Percentiles rank a stretch among this genome's conserved stretches.
These are phyloP conservation scores for Camponotus floridanus DNA, from an alignment of 1,140 invertebrate genomes.

Conservation along the genomic window DNA sequence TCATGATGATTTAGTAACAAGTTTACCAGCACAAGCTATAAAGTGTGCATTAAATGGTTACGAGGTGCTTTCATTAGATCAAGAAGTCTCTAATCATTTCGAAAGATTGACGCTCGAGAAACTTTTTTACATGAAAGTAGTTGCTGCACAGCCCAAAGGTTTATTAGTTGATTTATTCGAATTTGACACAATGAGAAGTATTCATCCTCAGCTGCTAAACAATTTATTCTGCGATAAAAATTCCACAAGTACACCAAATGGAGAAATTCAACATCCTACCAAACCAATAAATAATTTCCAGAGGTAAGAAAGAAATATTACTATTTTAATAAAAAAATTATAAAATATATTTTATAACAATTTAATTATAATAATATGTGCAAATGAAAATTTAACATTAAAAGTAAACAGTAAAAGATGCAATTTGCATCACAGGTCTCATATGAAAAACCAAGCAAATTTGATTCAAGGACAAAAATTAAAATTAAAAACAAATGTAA, in stretches of 20 bases:
- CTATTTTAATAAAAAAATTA: background rate
- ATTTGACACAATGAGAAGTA: slow-evolving; percentile 59
- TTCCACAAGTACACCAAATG: slow-evolving; percentile 43
- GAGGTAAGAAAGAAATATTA: slow-evolving; percentile 60
- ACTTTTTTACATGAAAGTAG: slow-evolving; percentile 87
- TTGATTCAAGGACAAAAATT: slow-evolving; percentile 58
- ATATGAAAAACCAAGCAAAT: slow-evolving; percentile 68
- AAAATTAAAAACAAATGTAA: slow-evolving; percentile 68
- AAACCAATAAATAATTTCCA: slow-evolving; percentile 54
- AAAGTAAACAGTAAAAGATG: background rate
- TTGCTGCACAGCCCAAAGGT: slow-evolving; percentile 81
- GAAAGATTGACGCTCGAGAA: slow-evolving; percentile 85
- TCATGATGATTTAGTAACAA: slow-evolving; percentile 88
- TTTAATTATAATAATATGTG: background rate
- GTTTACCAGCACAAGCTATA: slow-evolving; percentile 91
- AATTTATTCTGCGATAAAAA: slow-evolving; percentile 31
- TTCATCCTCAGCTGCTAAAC: slow-evolving; percentile 54
- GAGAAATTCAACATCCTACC: slow-evolving; percentile 36
- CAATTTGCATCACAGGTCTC: slow-evolving; percentile 72
- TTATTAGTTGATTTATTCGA: slow-evolving; percentile 87
- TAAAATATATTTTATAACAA: no score
- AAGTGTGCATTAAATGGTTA: slow-evolving; percentile 90
- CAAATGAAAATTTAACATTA: slow-evolving; percentile 14
- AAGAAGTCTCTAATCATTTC: slow-evolving; percentile 81
- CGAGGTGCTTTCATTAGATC: slow-evolving; percentile 81